A percentile compares a stretch with the other conserved stretches of the same genome.
phyloP scores from a whole-genome alignment of 2,888 invertebrate genomes.

The Pharmacophagus antenor region DNA sequence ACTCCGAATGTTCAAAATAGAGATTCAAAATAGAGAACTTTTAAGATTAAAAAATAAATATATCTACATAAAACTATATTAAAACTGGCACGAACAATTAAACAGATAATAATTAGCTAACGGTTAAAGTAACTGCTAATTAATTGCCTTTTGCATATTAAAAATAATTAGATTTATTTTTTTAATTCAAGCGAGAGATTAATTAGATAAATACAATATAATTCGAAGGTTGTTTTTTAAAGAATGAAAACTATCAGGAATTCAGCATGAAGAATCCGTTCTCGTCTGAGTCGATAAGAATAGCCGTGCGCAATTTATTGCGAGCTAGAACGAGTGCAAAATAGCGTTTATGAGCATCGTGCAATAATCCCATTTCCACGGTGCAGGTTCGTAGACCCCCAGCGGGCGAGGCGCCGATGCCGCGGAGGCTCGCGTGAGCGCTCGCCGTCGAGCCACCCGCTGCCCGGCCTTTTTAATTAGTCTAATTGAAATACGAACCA shows the following conservation, averaged over 20 bases:
- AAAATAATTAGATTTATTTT: too few relatives aligned
- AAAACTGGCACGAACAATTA: background rate
- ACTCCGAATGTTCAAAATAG: too few relatives aligned
- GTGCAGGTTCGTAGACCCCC: constrained; percentile 68
- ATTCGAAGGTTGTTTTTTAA: background rate
- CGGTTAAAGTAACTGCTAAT: background rate
- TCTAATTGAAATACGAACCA: constrained; percentile 61
- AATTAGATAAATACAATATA: background rate
- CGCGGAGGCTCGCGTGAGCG: constrained; percentile 54
- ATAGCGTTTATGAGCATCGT: constrained; percentile 62
- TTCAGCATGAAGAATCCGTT: constrained; percentile 33
- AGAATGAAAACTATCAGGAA: constrained; percentile 12
- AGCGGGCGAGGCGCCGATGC: constrained; percentile 36
- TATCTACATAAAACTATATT: too few relatives aligned
- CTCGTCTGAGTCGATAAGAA: constrained; percentile 32
- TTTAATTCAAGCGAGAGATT: background rate
- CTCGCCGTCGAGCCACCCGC: constrained; percentile 42
- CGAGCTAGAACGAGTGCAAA: constrained; percentile 58
- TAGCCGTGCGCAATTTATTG: constrained; percentile 41
- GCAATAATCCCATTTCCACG: constrained; percentile 75
- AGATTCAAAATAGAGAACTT: too few relatives aligned
- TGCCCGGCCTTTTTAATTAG: constrained; percentile 53
- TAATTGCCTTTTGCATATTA: too few relatives aligned
- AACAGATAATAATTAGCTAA: background rate
- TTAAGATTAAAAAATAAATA: too few relatives aligned